phyloP scores from a whole-genome alignment of 1,140 invertebrate genomes.

The Drosophila nigromelanica region DNA sequence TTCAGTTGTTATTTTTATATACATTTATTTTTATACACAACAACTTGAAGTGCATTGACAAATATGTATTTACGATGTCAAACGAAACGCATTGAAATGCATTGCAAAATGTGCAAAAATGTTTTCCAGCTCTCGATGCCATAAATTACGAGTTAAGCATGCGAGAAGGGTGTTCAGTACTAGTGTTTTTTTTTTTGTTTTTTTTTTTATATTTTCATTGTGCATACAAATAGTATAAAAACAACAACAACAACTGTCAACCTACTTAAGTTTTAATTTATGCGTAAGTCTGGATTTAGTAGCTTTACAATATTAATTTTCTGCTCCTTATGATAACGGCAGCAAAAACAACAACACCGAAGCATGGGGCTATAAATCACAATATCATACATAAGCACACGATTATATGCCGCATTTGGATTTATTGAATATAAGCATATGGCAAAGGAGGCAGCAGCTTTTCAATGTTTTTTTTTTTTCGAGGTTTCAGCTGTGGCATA shows the following conservation, averaged over 20 bases:
- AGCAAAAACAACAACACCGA: conserved; percentile 31
- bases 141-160: conserved; percentile 71
- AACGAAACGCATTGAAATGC: conserved; percentile 66
- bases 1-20: conserved; percentile 39
- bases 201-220: conserved; percentile 32
- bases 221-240: conserved; percentile 57
- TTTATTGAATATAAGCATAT: conserved; percentile 63
- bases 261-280: conserved; percentile 80
- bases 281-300: conserved; percentile 78
- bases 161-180: conserved; percentile 45
- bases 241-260: conserved; percentile 39
- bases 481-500: conserved; percentile 32
- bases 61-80: conserved; percentile 81
- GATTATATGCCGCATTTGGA: conserved; percentile 60
- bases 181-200: conserved; percentile 19
- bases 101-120: conserved; percentile 67
- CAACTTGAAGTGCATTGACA: conserved; percentile 57
- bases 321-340: conserved; percentile 55
- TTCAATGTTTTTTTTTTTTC: conserved; percentile 22
- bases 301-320: conserved; percentile 80
- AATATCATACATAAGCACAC: conserved; percentile 67
- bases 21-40: conserved; percentile 32
- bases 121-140: conserved; percentile 45
- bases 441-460: conserved; percentile 44
- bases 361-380: conserved; percentile 66